Conservation (phyloP, 2,797 vertebrate species). For the Philypnodon macrostomus region DNA sequence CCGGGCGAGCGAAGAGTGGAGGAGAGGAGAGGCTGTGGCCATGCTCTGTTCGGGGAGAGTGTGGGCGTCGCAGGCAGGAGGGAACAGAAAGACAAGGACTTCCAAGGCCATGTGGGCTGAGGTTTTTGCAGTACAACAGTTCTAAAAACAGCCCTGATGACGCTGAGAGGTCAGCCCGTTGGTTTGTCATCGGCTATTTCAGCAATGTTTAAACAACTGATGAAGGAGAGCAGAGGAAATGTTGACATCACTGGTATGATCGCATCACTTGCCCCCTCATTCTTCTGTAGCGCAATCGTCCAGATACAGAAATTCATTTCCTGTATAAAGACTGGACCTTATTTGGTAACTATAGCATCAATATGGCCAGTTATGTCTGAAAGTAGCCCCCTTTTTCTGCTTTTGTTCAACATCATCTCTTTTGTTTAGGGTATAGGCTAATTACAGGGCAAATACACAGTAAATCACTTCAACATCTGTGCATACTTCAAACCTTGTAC, state of each 20-base stretch:
- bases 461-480: too few species aligned
- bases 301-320: conserved; percentile 26
- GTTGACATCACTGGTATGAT: conserved; percentile 61
- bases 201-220: conserved; percentile 57
- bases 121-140: conserved; percentile 39
- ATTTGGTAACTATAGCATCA: conserved; percentile 38
- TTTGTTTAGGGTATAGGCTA: too few species aligned
- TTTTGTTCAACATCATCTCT: too few species aligned
- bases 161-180: conserved; percentile 54
- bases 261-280: conserved; percentile 45
- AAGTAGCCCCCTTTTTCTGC: not conserved
- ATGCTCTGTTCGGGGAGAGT: conserved; percentile 55
- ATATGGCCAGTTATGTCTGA: too few species aligned
- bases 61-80: conserved; percentile 70
- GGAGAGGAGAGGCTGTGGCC: conserved; percentile 60
- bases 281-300: conserved; percentile 48
- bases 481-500: too few species aligned
- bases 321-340: conserved; percentile 32
- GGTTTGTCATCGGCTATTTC: conserved; percentile 74
- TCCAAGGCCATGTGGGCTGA: conserved; percentile 73
- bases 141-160: conserved; percentile 70
- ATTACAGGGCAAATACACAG: too few species aligned
- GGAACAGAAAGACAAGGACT: conserved; percentile 72
- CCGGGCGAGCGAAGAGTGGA: conserved; percentile 72
- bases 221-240: conserved; percentile 51